phyloP scores from a whole-genome alignment of 1,140 invertebrate genomes.

The Platyscapa corneri region DNA sequence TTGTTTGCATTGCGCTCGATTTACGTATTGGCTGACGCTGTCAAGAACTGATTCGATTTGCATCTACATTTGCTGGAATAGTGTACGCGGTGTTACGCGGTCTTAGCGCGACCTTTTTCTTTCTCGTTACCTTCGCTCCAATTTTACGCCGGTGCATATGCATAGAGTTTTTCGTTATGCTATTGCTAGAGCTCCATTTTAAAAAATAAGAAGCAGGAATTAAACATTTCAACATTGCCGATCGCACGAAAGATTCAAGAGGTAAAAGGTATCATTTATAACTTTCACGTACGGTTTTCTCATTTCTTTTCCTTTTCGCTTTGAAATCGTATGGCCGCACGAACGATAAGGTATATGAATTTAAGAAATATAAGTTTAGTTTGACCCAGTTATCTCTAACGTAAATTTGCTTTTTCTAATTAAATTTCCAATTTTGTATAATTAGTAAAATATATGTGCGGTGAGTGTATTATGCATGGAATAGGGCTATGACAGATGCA shows the following conservation, averaged over 20 bases:
- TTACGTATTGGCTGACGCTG: slow-evolving; percentile 19
- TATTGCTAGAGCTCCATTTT: not conserved
- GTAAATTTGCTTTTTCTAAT: not conserved
- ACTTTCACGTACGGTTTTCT: not conserved
- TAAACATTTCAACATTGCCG: not conserved
- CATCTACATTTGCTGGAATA: slow-evolving; percentile 12
- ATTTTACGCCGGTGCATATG: not conserved
- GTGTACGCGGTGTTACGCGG: not conserved
- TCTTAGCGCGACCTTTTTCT: slow-evolving; percentile 8
- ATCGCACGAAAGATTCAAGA: not conserved
- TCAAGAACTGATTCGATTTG: slow-evolving; percentile 34
- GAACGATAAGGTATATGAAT: slow-evolving; percentile 12
- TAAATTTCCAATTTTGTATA: not conserved
- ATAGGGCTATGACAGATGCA: not conserved
- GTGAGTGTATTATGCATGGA: not conserved
- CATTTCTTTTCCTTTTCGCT: not conserved
- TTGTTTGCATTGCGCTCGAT: slow-evolving; percentile 19
- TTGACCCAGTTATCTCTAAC: not conserved
- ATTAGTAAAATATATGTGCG: not conserved
- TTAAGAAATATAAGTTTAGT: not conserved
- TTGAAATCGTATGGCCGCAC: not conserved
- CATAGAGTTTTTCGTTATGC: not conserved
- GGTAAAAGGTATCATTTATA: not conserved
- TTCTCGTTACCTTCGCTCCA: no score
- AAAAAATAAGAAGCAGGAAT: not conserved